Conservation (phyloP, 2,888 invertebrate genomes). For the Ellobium chinense region DNA sequence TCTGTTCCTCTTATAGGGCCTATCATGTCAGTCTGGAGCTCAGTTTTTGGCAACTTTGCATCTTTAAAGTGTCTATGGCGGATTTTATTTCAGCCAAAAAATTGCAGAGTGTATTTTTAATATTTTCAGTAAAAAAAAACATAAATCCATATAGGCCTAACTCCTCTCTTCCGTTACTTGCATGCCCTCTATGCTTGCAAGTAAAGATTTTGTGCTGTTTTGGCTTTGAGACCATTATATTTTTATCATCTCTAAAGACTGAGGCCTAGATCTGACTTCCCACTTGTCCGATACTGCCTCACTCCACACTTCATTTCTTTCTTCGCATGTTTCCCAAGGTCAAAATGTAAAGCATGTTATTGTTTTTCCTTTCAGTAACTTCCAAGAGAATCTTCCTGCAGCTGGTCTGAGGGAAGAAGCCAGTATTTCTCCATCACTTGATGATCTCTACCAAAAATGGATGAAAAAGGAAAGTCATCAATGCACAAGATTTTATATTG, state of each 20-base stretch:
- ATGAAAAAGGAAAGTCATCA: slow-evolving; percentile 55
- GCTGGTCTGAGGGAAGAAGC: slow-evolving; percentile 63
- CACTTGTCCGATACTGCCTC: background rate
- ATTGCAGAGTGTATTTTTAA: too few species aligned
- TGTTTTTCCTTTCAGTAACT: slow-evolving; percentile 55
- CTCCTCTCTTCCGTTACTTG: too few species aligned
- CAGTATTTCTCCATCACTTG: slow-evolving; percentile 25
- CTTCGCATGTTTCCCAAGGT: too few species aligned
- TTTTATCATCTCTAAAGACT: slow-evolving; percentile 5
- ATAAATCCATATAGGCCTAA: too few species aligned
- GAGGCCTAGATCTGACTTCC: background rate
- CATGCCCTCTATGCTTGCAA: too few species aligned
- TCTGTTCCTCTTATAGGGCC: background rate
- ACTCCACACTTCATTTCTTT: background rate
- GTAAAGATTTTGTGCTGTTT: too few species aligned
- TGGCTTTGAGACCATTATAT: too few species aligned
- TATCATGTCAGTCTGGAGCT: background rate
- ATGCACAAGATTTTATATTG: slow-evolving; percentile 73
- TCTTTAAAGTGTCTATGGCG: too few species aligned
- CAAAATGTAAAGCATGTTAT: too few species aligned
- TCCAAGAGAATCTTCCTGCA: slow-evolving; percentile 66
- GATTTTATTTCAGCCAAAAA: too few species aligned
- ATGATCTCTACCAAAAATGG: slow-evolving; percentile 53
- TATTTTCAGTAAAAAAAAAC: too few species aligned
- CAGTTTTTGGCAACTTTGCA: background rate